phyloP scores from a whole-genome alignment of 1,140 invertebrate genomes.

The Heliconius congener region DNA sequence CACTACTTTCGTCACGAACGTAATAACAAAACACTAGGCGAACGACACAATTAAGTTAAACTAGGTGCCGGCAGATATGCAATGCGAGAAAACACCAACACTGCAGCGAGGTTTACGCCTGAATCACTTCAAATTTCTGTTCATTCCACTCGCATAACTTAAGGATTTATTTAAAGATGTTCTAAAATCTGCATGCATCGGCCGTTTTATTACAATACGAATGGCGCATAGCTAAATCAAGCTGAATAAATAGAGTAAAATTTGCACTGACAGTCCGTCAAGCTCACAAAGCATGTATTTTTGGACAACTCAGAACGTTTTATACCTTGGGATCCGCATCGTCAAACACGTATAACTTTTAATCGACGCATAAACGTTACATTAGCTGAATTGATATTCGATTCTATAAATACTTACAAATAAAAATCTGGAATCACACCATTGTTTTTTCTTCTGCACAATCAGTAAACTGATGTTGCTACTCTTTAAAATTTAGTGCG shows the following conservation, averaged over 20 bases:
- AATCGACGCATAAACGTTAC: slow-evolving; percentile 61
- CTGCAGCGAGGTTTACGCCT: slow-evolving; percentile 43
- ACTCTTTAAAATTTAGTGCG: slow-evolving; percentile 47
- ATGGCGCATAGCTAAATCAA: slow-evolving; percentile 78
- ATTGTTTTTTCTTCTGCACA: slow-evolving; percentile 82
- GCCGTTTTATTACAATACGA: slow-evolving; percentile 72
- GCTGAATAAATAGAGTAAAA: slow-evolving; percentile 79
- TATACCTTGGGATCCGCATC: slow-evolving; percentile 65
- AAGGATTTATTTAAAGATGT: slow-evolving; percentile 65
- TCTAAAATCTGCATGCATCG: slow-evolving; percentile 66
- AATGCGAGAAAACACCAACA: slow-evolving; percentile 57
- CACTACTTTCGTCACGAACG: slow-evolving; percentile 49
- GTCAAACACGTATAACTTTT: slow-evolving; percentile 53
- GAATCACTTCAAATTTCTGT: slow-evolving; percentile 51
- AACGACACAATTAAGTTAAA: slow-evolving; percentile 59
- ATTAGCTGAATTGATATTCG: slow-evolving; percentile 71
- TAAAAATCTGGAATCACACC: slow-evolving; percentile 82
- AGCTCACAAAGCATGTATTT: slow-evolving; percentile 60
- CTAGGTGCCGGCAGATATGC: slow-evolving; percentile 65
- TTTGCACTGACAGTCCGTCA: slow-evolving; percentile 77
- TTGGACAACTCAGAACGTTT: slow-evolving; percentile 50
- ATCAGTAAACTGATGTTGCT: slow-evolving; percentile 74
- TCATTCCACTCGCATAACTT: slow-evolving; percentile 55
- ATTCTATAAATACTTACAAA: slow-evolving; percentile 82
- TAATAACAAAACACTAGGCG: slow-evolving; percentile 54